Base-by-base conservation (phyloP, 1,140 invertebrate genomes). In the Laodelphax striatellus region DNA sequence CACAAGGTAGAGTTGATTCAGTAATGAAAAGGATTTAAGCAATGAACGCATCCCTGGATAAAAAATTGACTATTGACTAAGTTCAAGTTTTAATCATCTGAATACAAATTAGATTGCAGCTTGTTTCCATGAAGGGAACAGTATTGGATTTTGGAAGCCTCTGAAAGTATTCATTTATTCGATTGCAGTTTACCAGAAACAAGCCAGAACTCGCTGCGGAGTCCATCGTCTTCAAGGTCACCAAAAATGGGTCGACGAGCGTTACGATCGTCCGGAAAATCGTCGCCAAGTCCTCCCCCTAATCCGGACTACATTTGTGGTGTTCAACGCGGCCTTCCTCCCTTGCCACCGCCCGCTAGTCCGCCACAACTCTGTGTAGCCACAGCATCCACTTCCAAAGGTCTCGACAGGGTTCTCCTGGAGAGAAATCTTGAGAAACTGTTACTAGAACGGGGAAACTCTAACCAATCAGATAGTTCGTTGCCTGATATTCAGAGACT, bases 381-480 rank as follows among this genome's bases (percentile, higher is more conserved):
- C 16, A 53, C 34, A 22, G 17, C 54, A 16, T 53, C 62, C 5
- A 4, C 53, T 68, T 61, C 73, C 64, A 68, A 71, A 54, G 78
- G 77, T 21, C 71, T 82, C 53, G 80, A 84, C 64, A 74, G 82
- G 57, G 77, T 82, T 11, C 69, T 82, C 6, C 70, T 82, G 0
- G 80, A 83, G 63, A 72, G 80, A 60, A 82, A 83, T 65, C 72
- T 82, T 28, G 79, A 82, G 64, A 72, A 77, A 63, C 68, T 82
- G 13, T 67, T 80, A 17, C 61, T 67, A 28, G 70, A 72, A 56
- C 66, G 68, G 58, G 44, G 57, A 5, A 53, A 53, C 14, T 60
- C 59, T 2, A 60, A 60, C 22, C 59, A 60, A 24, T 60, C 59
- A 13, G 59, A 60, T 22, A 50, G 21, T 50, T 50, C 46, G 21